Percentiles rank a stretch among this genome's conserved stretches.
Conservation (phyloP, 2,113 vertebrate species). For the Elachura formosa region DNA sequence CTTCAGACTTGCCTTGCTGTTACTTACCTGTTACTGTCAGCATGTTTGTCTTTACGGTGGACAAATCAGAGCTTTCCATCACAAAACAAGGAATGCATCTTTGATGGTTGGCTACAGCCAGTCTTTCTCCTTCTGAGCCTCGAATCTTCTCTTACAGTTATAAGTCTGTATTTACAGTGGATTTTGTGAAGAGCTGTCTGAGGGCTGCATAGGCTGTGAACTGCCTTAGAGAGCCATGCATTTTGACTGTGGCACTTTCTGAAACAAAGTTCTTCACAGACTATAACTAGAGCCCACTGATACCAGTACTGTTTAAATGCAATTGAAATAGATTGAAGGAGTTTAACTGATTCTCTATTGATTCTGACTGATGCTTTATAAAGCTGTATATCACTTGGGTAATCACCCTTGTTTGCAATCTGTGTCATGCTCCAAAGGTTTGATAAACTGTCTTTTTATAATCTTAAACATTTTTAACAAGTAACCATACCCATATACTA, state of each 20-base stretch:
- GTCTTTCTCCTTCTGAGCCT: neutral
- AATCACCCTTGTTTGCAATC: neutral
- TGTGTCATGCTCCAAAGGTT: neutral
- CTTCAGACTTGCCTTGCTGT: neutral
- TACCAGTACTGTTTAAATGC: neutral
- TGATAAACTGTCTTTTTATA: neutral
- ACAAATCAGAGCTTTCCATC: neutral
- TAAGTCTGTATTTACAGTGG: neutral
- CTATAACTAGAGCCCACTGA: neutral
- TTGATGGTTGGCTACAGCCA: neutral
- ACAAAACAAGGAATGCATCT: neutral
- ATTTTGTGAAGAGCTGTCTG: neutral
- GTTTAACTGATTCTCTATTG: neutral
- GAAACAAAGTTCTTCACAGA: neutral
- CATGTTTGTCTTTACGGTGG: neutral
- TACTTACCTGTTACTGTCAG: neutral
- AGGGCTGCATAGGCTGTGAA: neutral
- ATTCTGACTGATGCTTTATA: neutral
- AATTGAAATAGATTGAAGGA: neutral
- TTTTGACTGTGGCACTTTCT: neutral
- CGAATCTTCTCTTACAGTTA: neutral
- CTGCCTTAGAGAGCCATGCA: accelerated
- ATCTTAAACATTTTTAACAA: neutral
- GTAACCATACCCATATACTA: neutral
- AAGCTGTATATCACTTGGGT: neutral